Conservation (phyloP, 2,888 invertebrate genomes). For the Gisinianus flammeolus region DNA sequence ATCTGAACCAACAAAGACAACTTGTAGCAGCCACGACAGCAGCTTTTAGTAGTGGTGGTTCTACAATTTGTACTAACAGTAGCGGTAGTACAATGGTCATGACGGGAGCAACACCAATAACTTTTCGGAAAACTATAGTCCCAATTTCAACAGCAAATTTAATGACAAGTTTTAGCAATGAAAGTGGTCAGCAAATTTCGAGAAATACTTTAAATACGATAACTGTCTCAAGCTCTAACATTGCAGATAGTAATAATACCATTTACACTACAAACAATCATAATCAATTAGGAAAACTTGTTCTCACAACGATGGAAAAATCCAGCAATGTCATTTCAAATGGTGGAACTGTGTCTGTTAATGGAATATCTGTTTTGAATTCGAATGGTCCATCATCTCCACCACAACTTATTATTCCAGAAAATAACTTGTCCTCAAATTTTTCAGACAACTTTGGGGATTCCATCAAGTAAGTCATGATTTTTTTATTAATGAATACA, state of each 20-base stretch:
- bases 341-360: conserved; percentile 34
- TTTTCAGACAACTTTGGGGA: too few species aligned
- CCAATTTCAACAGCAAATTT: conserved; percentile 28
- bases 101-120: conserved; percentile 25
- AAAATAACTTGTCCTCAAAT: too few species aligned
- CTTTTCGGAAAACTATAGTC: conserved; percentile 36
- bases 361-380: conserved; percentile 54
- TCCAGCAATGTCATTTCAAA: conserved; percentile 18
- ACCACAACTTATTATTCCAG: conserved; percentile 59
- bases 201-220: conserved; percentile 4
- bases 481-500: too few species aligned
- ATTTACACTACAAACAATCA: not conserved
- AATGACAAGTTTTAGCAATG: conserved; percentile 15
- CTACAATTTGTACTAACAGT: not conserved
- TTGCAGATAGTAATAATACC: not conserved
- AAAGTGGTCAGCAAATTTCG: not conserved
- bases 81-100: conserved; percentile 36
- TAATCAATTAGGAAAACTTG: not conserved
- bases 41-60: conserved; percentile 2
- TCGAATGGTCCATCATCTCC: conserved; percentile 52
- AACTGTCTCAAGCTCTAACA: not conserved
- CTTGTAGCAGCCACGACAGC: conserved; percentile 20
- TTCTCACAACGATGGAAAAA: conserved; percentile 17
- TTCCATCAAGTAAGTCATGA: too few species aligned
- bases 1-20: conserved; percentile 38